Evolutionary conservation across 2,797 vertebrate species (phyloP).

Genomic region (Tokudaia tokunoshimensis): DNA sequence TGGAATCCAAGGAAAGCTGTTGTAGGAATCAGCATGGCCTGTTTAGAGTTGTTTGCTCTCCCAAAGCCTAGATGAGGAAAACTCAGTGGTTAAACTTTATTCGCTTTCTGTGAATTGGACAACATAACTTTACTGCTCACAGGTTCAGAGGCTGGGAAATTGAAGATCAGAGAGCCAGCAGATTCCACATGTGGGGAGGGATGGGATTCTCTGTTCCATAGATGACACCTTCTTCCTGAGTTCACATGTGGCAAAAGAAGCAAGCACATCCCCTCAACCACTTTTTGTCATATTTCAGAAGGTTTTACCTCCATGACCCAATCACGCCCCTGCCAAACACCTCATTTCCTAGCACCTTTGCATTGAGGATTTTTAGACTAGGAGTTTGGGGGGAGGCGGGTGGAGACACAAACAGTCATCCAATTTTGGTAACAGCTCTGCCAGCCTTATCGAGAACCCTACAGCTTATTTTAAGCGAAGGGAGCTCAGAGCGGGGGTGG

Average conservation of each 20-base stretch:
- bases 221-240: background rate
- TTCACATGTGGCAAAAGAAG: background rate
- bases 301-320: background rate
- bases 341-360: background rate
- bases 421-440: background rate
- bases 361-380: background rate
- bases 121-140: background rate
- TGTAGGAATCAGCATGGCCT: background rate
- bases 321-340: no score
- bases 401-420: background rate
- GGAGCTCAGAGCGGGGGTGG: background rate
- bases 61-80: background rate
- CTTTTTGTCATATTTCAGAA: background rate
- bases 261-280: background rate
- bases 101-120: background rate
- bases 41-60: background rate
- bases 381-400: background rate
- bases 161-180: background rate
- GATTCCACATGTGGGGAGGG: background rate
- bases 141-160: background rate
- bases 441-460: background rate
- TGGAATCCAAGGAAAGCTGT: background rate
- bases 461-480: conserved; percentile 9
- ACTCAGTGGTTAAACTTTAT: background rate
- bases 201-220: background rate